A percentile compares a stretch with the other conserved stretches of the same genome.
These are phyloP conservation scores for Lydus trimaculatus DNA, from an alignment of 2,888 invertebrate genomes.

Conservation along the genomic window DNA sequence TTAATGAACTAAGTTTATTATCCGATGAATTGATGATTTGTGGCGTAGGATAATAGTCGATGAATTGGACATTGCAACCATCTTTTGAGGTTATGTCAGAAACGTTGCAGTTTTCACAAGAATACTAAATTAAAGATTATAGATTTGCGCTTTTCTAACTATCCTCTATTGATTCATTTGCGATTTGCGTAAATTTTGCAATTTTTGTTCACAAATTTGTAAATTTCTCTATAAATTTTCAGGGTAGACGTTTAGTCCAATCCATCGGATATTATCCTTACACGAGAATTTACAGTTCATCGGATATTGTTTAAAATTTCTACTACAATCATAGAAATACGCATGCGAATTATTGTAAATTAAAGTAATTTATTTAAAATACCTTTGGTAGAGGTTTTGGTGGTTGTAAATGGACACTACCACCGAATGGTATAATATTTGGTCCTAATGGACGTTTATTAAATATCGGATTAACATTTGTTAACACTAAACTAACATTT, in stretches of 20 bases:
- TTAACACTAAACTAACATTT: conserved; percentile 40
- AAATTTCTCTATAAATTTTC: background rate
- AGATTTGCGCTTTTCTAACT: background rate
- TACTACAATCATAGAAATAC: too few species aligned
- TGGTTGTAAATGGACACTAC: conserved; percentile 41
- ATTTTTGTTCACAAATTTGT: background rate
- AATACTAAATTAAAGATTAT: background rate
- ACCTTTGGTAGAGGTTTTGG: conserved; percentile 45
- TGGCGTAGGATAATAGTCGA: background rate
- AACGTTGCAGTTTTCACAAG: background rate
- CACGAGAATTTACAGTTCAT: background rate
- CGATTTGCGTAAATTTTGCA: background rate
- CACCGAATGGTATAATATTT: conserved; percentile 42
- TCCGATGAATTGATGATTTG: conserved; percentile 4
- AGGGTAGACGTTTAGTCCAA: background rate
- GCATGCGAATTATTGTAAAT: too few species aligned
- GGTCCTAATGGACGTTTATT: conserved; percentile 41
- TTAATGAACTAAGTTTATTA: too few species aligned
- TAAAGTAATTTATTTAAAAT: conserved; percentile 19
- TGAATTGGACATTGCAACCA: background rate
- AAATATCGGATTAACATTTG: conserved; percentile 44
- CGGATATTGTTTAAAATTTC: background rate
- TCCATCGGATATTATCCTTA: background rate
- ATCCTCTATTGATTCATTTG: background rate
- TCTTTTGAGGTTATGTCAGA: background rate